Evolutionary conservation across 2,888 invertebrate species (phyloP).

Genomic region (Polyommatus icarus): DNA sequence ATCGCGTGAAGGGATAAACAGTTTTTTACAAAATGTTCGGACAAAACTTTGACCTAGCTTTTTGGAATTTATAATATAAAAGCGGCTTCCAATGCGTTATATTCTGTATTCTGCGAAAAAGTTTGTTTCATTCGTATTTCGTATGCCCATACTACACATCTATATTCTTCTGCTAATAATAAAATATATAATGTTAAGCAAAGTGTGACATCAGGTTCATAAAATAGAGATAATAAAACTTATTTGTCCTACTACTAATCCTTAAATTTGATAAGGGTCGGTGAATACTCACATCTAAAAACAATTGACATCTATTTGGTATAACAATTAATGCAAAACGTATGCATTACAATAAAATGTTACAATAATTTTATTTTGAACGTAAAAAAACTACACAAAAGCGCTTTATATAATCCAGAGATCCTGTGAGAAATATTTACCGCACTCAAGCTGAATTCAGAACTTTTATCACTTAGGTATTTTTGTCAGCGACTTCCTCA

Average conservation of each 20-base stretch:
- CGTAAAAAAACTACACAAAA: constrained; percentile 32
- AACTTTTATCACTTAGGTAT: constrained; percentile 76
- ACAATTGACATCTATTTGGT: background rate
- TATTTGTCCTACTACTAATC: background rate
- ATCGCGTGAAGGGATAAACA: constrained; percentile 44
- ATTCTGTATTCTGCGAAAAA: constrained; percentile 65
- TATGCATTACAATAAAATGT: background rate
- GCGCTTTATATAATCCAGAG: constrained; percentile 27
- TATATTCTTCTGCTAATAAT: background rate
- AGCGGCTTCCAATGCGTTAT: constrained; percentile 58
- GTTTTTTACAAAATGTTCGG: constrained; percentile 58
- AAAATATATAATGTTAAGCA: too few species aligned
- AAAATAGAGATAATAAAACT: background rate
- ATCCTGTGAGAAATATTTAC: constrained; percentile 50
- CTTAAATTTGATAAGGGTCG: background rate
- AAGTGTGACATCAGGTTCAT: too few species aligned
- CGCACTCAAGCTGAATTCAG: constrained; percentile 65
- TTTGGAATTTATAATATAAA: constrained; percentile 76
- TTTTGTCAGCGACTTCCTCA: constrained; percentile 76
- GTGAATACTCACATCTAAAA: background rate
- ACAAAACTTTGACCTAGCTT: constrained; percentile 74
- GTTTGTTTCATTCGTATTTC: constrained; percentile 29
- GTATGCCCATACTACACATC: background rate
- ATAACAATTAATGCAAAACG: background rate
- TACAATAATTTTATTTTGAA: background rate